These are phyloP conservation scores for Beroe forskalii DNA, from an alignment of 37 sponge, comb jelly and placozoan species.

Conservation along the genomic window DNA sequence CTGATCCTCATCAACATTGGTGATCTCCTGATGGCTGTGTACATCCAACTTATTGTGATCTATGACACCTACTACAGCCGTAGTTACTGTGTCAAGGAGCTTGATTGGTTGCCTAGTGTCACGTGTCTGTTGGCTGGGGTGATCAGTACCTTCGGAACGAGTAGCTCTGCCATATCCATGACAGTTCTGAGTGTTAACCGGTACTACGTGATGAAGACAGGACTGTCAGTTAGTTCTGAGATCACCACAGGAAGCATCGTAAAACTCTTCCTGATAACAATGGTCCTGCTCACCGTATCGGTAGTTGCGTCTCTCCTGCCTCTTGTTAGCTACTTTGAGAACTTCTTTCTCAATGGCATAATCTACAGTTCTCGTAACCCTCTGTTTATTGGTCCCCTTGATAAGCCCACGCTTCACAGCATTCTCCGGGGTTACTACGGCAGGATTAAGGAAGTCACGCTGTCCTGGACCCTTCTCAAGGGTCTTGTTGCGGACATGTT, in stretches of 20 bases:
- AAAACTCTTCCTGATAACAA: not conserved
- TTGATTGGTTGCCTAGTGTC: not conserved
- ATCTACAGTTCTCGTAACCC: not conserved
- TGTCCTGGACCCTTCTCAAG: not conserved
- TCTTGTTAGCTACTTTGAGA: not conserved
- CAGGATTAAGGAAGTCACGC: not conserved
- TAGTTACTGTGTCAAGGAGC: not conserved
- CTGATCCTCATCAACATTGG: not conserved
- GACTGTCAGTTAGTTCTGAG: not conserved
- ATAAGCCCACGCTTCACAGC: not conserved
- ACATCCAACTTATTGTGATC: not conserved
- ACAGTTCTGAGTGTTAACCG: slow-evolving; percentile 5
- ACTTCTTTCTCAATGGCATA: slow-evolving; percentile 27
- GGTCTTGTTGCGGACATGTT: not conserved
- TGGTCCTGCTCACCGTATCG: not conserved
- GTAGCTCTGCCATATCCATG: not conserved
- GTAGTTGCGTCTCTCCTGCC: not conserved
- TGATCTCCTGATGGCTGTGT: not conserved
- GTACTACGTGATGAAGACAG: not conserved
- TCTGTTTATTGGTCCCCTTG: not conserved
- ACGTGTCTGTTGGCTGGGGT: not conserved
- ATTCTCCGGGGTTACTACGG: slow-evolving; percentile 8
- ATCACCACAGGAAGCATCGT: not conserved
- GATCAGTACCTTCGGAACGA: not conserved
- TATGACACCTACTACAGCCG: not conserved